phyloP scores from a whole-genome alignment of 2,797 vertebrate species.

The Acipenser oxyrinchus region DNA sequence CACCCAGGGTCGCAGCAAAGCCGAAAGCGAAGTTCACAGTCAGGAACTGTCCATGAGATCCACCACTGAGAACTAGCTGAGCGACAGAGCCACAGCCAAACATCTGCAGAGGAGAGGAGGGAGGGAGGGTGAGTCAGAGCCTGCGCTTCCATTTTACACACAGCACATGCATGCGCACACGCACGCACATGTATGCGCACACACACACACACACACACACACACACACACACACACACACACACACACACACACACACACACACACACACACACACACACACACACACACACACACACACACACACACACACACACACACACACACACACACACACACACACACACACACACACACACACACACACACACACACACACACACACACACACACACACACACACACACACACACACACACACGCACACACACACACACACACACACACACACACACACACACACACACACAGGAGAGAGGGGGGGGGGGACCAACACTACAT shows the following conservation, averaged over 20 bases:
- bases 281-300: too few species aligned
- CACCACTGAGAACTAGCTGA: constrained; percentile 72
- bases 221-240: neutral
- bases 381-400: too few species aligned
- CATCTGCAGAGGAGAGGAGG: constrained; percentile 56
- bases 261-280: neutral
- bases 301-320: too few species aligned
- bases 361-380: too few species aligned
- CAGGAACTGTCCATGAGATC: constrained; percentile 77
- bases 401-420: neutral
- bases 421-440: neutral
- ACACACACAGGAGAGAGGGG: neutral
- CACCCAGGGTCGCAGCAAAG: constrained; percentile 82
- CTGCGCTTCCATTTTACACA: too few species aligned
- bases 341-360: too few species aligned
- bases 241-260: neutral
- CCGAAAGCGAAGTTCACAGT: constrained; percentile 93
- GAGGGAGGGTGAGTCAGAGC: too few species aligned
- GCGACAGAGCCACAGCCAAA: constrained; percentile 91
- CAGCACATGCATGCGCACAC: too few species aligned
- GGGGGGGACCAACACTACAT: too few species aligned
- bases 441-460: neutral
- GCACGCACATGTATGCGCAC: too few species aligned
- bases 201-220: neutral
- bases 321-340: too few species aligned